phyloP scores from a whole-genome alignment of 2,797 vertebrate genomes.

The Scarus forsteni region DNA sequence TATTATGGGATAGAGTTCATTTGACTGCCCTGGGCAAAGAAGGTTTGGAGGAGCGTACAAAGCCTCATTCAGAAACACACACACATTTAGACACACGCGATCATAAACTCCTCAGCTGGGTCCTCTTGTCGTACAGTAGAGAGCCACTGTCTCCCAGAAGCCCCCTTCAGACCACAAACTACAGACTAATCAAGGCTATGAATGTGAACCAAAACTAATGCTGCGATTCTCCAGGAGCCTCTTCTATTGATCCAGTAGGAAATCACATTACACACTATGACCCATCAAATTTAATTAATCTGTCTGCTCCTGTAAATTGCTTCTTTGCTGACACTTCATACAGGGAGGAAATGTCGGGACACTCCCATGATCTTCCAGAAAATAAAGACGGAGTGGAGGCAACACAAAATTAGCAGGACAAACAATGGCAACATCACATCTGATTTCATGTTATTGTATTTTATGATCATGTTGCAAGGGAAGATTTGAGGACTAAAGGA shows the following conservation, averaged over 20 bases:
- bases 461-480: too few relatives aligned
- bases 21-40: conserved; percentile 55
- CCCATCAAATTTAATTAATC: conserved; percentile 64
- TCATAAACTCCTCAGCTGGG: conserved; percentile 39
- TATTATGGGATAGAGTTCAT: conserved; percentile 65
- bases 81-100: conserved; percentile 12
- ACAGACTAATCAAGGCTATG: conserved; percentile 57
- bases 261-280: conserved; percentile 63
- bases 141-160: conserved; percentile 52
- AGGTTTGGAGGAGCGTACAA: conserved; percentile 31
- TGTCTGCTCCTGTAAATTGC: conserved; percentile 35
- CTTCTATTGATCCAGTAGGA: conserved; percentile 59
- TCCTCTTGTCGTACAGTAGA: conserved; percentile 44
- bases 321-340: conserved; percentile 36
- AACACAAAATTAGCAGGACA: too few relatives aligned
- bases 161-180: conserved; percentile 54
- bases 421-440: not conserved
- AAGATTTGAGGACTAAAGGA: too few relatives aligned
- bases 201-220: conserved; percentile 50
- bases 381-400: not conserved
- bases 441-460: not conserved
- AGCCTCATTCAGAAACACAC: conserved; percentile 35
- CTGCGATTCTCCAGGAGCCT: conserved; percentile 56
- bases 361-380: not conserved
- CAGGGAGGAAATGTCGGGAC: conserved; percentile 11